Evolutionary conservation across 2,888 invertebrate species (phyloP).

Genomic region (Cataglyphis altisquamis): DNA sequence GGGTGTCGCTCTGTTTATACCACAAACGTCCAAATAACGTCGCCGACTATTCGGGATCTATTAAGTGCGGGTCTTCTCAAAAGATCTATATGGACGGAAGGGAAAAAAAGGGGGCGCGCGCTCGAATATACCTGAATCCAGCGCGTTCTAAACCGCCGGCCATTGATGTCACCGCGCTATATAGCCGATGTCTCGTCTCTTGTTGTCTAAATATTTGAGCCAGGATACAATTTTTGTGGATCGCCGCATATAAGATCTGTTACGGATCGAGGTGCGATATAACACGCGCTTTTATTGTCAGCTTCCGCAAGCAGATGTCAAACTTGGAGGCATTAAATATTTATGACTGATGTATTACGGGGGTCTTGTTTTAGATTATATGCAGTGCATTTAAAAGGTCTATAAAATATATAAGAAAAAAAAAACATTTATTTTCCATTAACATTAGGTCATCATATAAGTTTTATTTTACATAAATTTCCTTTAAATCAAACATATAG

Average conservation of each 20-base stretch:
- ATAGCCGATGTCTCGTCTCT: slow-evolving; percentile 7
- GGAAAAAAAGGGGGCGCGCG: slow-evolving; percentile 74
- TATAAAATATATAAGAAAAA: background rate
- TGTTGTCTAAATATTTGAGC: slow-evolving; percentile 20
- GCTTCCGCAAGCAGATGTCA: background rate
- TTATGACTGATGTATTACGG: slow-evolving; percentile 2
- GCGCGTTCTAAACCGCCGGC: slow-evolving; percentile 63
- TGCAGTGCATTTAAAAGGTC: background rate
- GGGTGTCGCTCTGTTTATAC: slow-evolving; percentile 85
- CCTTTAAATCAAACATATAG: background rate
- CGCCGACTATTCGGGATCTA: slow-evolving; percentile 81
- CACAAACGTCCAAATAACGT: slow-evolving; percentile 85
- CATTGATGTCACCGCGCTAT: slow-evolving; percentile 81
- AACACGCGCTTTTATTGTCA: slow-evolving; percentile 19
- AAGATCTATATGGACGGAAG: slow-evolving; percentile 75
- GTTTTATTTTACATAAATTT: background rate
- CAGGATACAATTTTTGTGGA: background rate
- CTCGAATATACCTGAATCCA: slow-evolving; percentile 76
- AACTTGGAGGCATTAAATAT: background rate
- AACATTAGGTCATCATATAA: background rate
- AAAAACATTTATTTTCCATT: background rate
- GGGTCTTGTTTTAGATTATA: background rate
- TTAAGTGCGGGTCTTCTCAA: slow-evolving; percentile 81
- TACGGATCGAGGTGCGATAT: background rate
- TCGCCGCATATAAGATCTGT: slow-evolving; percentile 9